A percentile compares a stretch with the other conserved stretches of the same genome.
Conservation (phyloP, 2,797 vertebrate species). For the Melopsittacus undulatus region DNA sequence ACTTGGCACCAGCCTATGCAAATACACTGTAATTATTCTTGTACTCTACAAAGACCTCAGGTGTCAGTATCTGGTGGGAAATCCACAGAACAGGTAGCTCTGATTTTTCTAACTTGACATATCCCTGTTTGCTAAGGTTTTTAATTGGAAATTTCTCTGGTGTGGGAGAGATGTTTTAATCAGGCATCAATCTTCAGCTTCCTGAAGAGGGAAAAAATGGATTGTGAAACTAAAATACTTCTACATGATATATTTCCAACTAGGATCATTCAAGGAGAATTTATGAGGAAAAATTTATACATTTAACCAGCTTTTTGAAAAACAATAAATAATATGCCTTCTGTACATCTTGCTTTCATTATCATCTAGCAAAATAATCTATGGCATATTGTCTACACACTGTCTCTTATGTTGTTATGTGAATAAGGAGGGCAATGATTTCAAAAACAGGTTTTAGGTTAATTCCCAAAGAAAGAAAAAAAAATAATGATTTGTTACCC, state of each 20-base stretch:
- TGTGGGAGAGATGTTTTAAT: slow-evolving; percentile 41
- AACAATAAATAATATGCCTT: slow-evolving; percentile 51
- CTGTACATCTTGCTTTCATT: slow-evolving; percentile 39
- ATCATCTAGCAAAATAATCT: slow-evolving; percentile 37
- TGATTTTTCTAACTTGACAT: slow-evolving; percentile 55
- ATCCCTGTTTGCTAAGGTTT: slow-evolving; percentile 19
- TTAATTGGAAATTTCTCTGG: slow-evolving; percentile 51
- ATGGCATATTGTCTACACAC: background rate
- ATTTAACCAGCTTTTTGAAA: background rate
- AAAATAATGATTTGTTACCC: background rate
- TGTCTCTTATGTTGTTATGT: background rate
- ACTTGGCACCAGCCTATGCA: background rate
- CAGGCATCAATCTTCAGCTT: slow-evolving; percentile 38
- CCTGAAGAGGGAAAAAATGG: background rate
- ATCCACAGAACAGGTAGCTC: slow-evolving; percentile 4
- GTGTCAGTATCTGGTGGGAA: slow-evolving; percentile 25
- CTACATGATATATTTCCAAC: background rate
- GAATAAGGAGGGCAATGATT: background rate
- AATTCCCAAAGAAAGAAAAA: background rate
- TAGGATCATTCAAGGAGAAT: background rate
- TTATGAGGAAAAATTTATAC: slow-evolving; percentile 21
- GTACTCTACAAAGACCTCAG: background rate
- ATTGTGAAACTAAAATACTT: slow-evolving; percentile 31
- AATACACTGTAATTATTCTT: slow-evolving; percentile 49
- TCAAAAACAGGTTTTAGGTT: background rate